These are phyloP conservation scores for Homarus gammarus DNA, from an alignment of 2,888 invertebrate species.

Conservation along the genomic window DNA sequence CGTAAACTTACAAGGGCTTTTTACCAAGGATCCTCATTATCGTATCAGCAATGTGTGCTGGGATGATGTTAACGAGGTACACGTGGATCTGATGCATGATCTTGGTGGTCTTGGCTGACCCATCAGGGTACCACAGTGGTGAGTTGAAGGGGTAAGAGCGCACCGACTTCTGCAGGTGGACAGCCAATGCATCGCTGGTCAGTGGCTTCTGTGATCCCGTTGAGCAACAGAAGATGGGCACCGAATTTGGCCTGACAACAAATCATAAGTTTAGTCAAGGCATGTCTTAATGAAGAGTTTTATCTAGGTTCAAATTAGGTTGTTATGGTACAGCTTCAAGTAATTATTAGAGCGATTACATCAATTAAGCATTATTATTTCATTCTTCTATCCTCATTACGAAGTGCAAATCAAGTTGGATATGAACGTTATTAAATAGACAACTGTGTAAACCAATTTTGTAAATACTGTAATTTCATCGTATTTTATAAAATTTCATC, in stretches of 20 bases:
- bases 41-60: slow-evolving; percentile 90
- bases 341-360: no score
- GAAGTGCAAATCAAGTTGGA: no score
- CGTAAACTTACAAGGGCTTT: slow-evolving; percentile 84
- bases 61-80: slow-evolving; percentile 88
- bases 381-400: no score
- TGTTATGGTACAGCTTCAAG: no score
- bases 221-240: slow-evolving; percentile 72
- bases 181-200: slow-evolving; percentile 64
- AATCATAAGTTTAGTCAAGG: neutral
- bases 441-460: no score
- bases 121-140: slow-evolving; percentile 86
- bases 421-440: no score
- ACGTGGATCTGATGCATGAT: slow-evolving; percentile 88
- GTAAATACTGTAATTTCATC: no score
- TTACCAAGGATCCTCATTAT: slow-evolving; percentile 86
- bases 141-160: slow-evolving; percentile 69
- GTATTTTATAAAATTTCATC: no score
- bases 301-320: no score
- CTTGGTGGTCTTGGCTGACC: slow-evolving; percentile 86
- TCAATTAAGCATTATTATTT: no score
- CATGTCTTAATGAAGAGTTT: no score
- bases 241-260: slow-evolving; percentile 31
- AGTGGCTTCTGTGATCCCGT: slow-evolving; percentile 74
- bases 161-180: slow-evolving; percentile 64